Evolutionary conservation across 2,113 vertebrate species (phyloP).

Genomic region (Nesospiza acunhae): DNA sequence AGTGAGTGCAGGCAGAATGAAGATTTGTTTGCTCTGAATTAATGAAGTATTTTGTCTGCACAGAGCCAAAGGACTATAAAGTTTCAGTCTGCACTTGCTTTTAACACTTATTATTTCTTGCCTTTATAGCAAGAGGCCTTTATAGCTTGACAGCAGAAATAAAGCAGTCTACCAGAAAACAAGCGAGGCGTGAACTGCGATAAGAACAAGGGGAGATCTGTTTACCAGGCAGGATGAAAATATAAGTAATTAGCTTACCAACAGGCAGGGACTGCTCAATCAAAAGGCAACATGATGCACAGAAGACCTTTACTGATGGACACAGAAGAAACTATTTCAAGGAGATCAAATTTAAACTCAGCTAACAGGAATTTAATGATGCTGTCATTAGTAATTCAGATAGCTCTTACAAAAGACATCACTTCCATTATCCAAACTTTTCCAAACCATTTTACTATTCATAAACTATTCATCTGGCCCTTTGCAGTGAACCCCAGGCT

Average conservation of each 20-base stretch:
- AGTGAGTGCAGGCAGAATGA: background rate
- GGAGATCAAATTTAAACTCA: slow-evolving; percentile 1
- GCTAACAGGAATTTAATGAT: background rate
- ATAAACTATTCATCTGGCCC: background rate
- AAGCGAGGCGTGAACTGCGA: rapidly evolving
- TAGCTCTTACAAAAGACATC: background rate
- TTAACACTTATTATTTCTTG: background rate
- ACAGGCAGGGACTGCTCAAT: background rate
- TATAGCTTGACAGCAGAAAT: background rate
- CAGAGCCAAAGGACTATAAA: background rate
- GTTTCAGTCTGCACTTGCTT: slow-evolving; percentile 1
- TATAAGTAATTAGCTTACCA: slow-evolving; percentile 11
- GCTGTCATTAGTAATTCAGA: background rate
- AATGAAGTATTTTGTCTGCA: background rate
- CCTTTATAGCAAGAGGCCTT: background rate
- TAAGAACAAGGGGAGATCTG: slow-evolving; percentile 4
- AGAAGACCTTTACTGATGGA: background rate
- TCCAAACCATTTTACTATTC: background rate
- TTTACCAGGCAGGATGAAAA: slow-evolving; percentile 45
- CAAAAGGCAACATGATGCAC: background rate
- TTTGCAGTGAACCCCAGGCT: background rate
- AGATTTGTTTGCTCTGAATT: background rate
- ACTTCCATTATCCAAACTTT: background rate
- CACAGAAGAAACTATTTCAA: background rate
- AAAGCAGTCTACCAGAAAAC: slow-evolving; percentile 10